These are phyloP conservation scores for Psilopsiagon aurifrons DNA, from an alignment of 2,113 vertebrate species.

Conservation along the genomic window DNA sequence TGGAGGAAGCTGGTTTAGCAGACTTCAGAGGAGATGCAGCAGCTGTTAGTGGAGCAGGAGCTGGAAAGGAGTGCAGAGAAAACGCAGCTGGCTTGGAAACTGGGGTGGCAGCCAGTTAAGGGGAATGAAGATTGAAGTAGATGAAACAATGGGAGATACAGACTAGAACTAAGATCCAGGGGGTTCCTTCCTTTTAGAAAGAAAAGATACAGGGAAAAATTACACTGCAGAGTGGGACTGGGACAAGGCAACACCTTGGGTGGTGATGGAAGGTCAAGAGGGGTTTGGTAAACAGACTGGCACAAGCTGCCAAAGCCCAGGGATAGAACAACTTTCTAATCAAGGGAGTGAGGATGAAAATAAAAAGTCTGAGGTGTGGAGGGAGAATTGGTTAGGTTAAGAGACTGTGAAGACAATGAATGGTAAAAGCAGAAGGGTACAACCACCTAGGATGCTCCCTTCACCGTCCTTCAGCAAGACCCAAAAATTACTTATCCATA, in stretches of 20 bases:
- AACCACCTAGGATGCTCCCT: neutral
- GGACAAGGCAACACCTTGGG: neutral
- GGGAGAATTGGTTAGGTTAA: neutral
- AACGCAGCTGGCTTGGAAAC: neutral
- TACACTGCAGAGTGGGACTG: neutral
- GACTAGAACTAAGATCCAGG: neutral
- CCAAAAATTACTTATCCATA: neutral
- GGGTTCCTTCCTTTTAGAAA: neutral
- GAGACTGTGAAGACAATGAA: neutral
- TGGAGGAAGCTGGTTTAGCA: neutral
- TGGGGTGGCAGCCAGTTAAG: neutral
- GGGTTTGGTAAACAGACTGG: neutral
- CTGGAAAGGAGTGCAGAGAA: neutral
- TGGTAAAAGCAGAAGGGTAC: neutral
- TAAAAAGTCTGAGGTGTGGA: neutral
- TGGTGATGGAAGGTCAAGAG: neutral
- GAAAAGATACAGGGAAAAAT: neutral
- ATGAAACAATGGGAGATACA: neutral
- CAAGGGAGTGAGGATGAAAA: neutral
- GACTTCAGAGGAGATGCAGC: fast-evolving
- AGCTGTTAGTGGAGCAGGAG: neutral
- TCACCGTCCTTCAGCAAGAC: neutral
- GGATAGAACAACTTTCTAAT: neutral
- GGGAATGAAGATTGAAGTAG: neutral
- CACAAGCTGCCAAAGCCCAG: neutral